Evolutionary conservation across 2,797 vertebrate species (phyloP).

Genomic region (Distichodus sexfasciatus): DNA sequence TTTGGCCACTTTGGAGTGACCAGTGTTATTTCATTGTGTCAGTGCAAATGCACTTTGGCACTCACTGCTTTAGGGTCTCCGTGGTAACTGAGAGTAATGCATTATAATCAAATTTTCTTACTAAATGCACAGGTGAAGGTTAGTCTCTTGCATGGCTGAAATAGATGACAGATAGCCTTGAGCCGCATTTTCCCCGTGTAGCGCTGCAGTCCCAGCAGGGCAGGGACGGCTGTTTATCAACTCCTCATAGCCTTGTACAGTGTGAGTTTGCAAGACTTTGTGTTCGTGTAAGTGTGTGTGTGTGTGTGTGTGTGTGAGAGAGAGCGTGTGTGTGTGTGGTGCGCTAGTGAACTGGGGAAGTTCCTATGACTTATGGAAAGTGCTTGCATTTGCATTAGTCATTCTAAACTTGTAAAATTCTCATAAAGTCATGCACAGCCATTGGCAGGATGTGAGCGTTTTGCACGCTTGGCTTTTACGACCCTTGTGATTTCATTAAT

Average conservation of each 20-base stretch:
- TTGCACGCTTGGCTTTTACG: slow-evolving; percentile 5
- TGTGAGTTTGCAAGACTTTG: too few relatives aligned
- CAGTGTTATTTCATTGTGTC: too few relatives aligned
- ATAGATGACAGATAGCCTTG: neutral
- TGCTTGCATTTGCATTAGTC: slow-evolving; percentile 9
- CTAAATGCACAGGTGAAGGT: neutral
- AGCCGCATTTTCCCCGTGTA: neutral
- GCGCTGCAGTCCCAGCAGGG: neutral
- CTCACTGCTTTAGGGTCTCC: too few relatives aligned
- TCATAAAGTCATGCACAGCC: neutral
- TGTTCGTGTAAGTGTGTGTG: too few relatives aligned
- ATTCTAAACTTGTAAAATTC: slow-evolving; percentile 20
- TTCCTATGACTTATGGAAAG: slow-evolving; percentile 26
- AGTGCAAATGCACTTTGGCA: too few relatives aligned
- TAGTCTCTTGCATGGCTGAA: neutral
- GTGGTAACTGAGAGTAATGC: too few relatives aligned
- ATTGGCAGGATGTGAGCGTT: slow-evolving; percentile 6
- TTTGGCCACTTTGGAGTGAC: too few relatives aligned
- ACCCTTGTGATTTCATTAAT: slow-evolving; percentile 13
- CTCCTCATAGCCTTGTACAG: neutral
- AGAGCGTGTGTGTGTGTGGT: neutral
- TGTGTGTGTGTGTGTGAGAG: neutral
- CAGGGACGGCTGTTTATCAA: neutral
- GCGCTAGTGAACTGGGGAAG: slow-evolving; percentile 8
- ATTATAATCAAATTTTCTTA: too few relatives aligned